Conservation (phyloP, 2,113 vertebrate species). For the Falco punctatus region DNA sequence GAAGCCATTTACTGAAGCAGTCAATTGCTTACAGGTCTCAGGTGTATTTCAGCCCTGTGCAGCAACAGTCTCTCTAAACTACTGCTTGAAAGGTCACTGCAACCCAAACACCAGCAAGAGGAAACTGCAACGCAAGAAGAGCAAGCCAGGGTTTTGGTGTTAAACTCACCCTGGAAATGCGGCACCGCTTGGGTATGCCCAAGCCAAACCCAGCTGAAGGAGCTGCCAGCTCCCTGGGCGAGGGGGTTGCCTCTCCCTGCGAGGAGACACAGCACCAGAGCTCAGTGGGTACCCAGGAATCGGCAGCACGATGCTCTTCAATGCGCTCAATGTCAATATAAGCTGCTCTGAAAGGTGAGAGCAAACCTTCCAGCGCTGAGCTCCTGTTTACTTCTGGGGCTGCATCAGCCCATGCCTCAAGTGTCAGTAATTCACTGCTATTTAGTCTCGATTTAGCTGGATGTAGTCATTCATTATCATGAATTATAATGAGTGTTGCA, state of each 20-base stretch:
- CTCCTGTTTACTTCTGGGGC: background rate
- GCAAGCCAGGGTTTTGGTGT: background rate
- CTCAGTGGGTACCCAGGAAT: rapidly evolving
- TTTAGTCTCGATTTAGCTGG: background rate
- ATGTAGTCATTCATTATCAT: background rate
- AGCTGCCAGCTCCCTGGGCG: background rate
- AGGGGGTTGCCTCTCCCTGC: background rate
- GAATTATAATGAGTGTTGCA: background rate
- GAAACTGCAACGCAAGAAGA: background rate
- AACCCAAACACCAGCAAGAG: background rate
- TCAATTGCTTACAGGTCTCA: background rate
- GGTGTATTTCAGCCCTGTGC: background rate
- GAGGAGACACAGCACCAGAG: background rate
- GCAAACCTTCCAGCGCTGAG: background rate
- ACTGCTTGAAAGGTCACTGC: background rate
- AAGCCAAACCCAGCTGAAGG: background rate
- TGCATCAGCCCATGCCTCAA: background rate
- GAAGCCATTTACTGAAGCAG: background rate
- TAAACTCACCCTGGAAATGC: rapidly evolving
- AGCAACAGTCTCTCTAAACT: background rate
- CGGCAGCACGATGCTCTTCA: background rate
- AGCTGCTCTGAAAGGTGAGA: background rate
- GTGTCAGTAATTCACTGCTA: background rate
- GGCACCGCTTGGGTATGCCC: background rate
- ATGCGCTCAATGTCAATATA: rapidly evolving